Evolutionary conservation across 2,888 invertebrate genomes (phyloP), one percentile per base, ranked within the genome.

Genomic region (Entomobrya proxima): DNA sequence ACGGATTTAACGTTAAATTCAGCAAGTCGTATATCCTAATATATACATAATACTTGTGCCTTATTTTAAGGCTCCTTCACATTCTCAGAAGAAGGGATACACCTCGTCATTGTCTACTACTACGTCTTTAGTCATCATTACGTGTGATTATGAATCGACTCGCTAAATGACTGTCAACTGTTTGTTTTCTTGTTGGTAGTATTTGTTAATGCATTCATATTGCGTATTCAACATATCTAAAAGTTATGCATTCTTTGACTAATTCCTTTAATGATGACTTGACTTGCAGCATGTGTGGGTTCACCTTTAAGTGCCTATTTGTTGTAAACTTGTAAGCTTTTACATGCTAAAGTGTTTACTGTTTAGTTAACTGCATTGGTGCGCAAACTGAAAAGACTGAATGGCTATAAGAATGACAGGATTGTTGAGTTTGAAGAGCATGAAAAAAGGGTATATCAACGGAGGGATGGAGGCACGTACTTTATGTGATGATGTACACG

Each of bases 331-430:
- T n/a, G 24, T 52, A 55, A 55, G 27, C 21, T 6, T 27, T 37
- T 21, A 27, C 37, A 64, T 64, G 64, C 35, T 40, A 27, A 69
- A 69, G 40, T 69, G 69, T 69, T 69, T 69, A 69, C 69, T 69
- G 55, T 69, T 76, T 58, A 58, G 24, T 76, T 79, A 79, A 69
- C 69, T 69, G 69, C 79, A 52, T 55, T 79, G 24, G 0, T 79
- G 79, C 69, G 55, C 79, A 79, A 69, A 79, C 78, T 67, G 64
- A 78, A 78, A 78, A 79, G 52, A 27, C 27, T 79, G 69, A 67
- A 78, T 67, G 50, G 35, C 15, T n/a, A 67, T 24, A 18, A 67
- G 40, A 40, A 64, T 64, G 64, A 64, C 64, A 69, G 47, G n/a
- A 47, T 11, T 69, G 69, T 44, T 47, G 69, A 69, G 27, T 44